A percentile compares a stretch with the other conserved stretches of the same genome.
Conservation (phyloP, 2,888 invertebrate species). For the Leptarthrus brevirostris region DNA sequence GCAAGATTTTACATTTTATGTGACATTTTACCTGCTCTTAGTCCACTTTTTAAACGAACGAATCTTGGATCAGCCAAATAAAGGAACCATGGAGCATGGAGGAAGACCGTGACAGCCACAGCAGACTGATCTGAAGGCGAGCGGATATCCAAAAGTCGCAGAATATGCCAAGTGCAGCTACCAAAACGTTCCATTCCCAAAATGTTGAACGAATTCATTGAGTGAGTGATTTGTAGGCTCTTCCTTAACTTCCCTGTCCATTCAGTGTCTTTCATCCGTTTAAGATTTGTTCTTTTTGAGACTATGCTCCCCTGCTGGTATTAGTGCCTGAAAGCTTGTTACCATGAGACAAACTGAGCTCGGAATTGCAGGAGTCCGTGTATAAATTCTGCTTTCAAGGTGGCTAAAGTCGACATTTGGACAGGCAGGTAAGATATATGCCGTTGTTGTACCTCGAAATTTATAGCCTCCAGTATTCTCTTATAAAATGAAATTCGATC, state of each 20-base stretch:
- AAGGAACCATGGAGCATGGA: neutral
- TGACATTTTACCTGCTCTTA: constrained; percentile 40
- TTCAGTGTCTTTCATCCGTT: constrained; percentile 47
- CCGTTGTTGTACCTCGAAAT: constrained; percentile 53
- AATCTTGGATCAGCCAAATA: neutral
- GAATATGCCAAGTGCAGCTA: constrained; percentile 11
- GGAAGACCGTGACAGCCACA: neutral
- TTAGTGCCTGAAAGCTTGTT: constrained; percentile 22
- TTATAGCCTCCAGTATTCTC: constrained; percentile 52
- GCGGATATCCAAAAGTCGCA: constrained; percentile 20
- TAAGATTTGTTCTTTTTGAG: constrained; percentile 20
- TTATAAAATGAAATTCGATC: constrained; percentile 54
- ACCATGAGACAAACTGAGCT: neutral
- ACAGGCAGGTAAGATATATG: constrained; percentile 55
- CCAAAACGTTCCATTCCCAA: constrained; percentile 39
- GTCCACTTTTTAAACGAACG: neutral
- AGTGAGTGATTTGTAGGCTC: constrained; percentile 47
- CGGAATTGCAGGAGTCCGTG: constrained; percentile 35
- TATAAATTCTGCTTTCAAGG: constrained; percentile 55
- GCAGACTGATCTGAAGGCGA: constrained; percentile 3
- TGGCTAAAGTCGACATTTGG: constrained; percentile 55
- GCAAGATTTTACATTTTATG: constrained; percentile 26
- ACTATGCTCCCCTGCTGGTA: constrained; percentile 26
- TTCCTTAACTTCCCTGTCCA: constrained; percentile 46
- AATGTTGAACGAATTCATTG: constrained; percentile 26